A percentile compares a stretch with the other conserved stretches of the same genome.
These are phyloP conservation scores for Calidris pugnax DNA, from an alignment of 2,113 vertebrate genomes.

Conservation along the genomic window DNA sequence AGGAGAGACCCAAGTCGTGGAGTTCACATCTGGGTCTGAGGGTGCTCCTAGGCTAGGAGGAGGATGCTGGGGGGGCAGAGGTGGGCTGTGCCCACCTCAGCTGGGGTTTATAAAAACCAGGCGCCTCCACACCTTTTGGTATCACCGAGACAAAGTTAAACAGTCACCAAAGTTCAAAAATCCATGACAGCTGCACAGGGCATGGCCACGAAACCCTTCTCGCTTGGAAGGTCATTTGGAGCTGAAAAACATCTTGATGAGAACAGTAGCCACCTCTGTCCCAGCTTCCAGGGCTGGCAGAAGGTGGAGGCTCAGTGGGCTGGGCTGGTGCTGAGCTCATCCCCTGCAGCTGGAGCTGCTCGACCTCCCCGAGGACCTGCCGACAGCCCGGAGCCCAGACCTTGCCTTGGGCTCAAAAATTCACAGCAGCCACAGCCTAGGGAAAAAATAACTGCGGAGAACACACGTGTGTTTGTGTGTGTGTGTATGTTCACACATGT, in stretches of 20 bases:
- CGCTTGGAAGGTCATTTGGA: neutral
- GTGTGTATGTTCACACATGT: neutral
- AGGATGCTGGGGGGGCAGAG: neutral
- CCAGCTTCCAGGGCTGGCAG: neutral
- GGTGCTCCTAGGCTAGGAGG: neutral
- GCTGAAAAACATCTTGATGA: neutral
- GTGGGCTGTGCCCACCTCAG: neutral
- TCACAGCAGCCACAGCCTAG: neutral
- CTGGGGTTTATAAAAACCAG: accelerated
- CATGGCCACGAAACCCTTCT: accelerated
- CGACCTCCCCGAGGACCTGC: neutral
- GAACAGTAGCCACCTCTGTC: neutral
- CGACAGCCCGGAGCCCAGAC: neutral
- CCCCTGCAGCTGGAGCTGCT: neutral
- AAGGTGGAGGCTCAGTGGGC: neutral
- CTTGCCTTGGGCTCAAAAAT: neutral
- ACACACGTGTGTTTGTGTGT: neutral
- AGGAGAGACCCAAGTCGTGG: neutral
- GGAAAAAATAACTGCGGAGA: neutral
- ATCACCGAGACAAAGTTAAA: neutral
- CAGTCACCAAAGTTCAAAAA: neutral
- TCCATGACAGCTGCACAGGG: neutral
- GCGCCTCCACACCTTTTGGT: neutral
- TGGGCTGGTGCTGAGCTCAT: neutral
- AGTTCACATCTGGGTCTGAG: neutral